Conservation (phyloP, 2,797 vertebrate genomes). For the Jordanella pulchra region DNA sequence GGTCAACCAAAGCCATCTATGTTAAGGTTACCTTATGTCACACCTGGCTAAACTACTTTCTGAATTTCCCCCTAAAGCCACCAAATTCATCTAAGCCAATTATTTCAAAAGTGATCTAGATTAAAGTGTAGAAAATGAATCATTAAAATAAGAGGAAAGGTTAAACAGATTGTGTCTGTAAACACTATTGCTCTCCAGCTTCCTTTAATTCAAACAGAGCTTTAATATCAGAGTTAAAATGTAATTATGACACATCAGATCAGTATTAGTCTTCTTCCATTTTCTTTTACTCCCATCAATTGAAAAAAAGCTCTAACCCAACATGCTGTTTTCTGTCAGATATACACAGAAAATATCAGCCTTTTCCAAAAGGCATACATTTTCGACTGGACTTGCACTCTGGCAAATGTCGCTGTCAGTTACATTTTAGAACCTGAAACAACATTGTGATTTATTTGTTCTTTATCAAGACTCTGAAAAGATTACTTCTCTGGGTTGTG, state of each 20-base stretch:
- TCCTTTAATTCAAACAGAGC: neutral
- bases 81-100: neutral
- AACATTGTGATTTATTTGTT: neutral
- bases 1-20: conserved; percentile 1
- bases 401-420: neutral
- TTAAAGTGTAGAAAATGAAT: neutral
- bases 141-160: neutral
- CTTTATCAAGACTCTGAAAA: no score
- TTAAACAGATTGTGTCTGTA: neutral
- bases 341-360: neutral
- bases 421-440: neutral
- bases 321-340: neutral
- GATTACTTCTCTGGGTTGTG: no score
- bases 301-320: neutral
- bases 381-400: neutral
- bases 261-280: neutral
- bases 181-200: neutral
- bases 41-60: conserved; percentile 24
- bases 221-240: neutral
- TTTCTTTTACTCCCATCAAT: neutral
- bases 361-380: neutral
- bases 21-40: neutral
- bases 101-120: neutral
- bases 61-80: conserved; percentile 15
- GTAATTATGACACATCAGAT: neutral